Evolutionary conservation across 1,140 invertebrate species (phyloP), one percentile per base, ranked within the genome.

Genomic region (Plodia interpunctella): DNA sequence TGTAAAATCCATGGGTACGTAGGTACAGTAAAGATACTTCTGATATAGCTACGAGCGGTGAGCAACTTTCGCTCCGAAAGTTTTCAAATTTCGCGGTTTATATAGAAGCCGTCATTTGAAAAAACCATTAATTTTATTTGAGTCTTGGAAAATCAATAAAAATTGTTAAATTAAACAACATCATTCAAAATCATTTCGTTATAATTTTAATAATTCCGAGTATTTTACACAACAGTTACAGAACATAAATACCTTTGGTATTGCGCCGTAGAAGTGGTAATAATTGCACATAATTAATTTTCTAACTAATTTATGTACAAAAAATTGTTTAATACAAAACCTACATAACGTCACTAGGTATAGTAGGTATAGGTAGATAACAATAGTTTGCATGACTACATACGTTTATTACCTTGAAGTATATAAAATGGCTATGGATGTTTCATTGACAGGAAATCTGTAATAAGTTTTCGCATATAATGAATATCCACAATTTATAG

Each of bases 211-310:
- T 87, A 86, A 83, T 74, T 80, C 72, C 60, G 80, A 88, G 70
- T 83, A 85, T 87, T 82, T 78, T 83, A 86, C 79, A 88, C 78
- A 86, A 86, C 81, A 86, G 78, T 80, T 80, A 85, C 71, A 73
- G 76, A 87, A 83, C 76, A 78, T 77, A 81, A 76, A 83, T 81
- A 84, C 83, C 74, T 87, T 83, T 85, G 79, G 79, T 83, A 85
- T 78, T 80, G 74, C 71, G 71, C 63, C 73, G 65, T 70, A 70
- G 62, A 76, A 65, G 75, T 79, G 77, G 73, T 79, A 76, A 66
- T 85, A 85, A 85, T 88, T 86, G 80, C 83, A 88, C 82, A 74
- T 83, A 71, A 77, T 80, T 81, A 63, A 76, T 79, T 79, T 76
- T 80, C 73, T 84, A 88, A 61, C 79, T 83, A 85, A 72, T 64